Percentiles rank a stretch among this genome's conserved stretches.
Conservation (phyloP, 2,888 invertebrate genomes). For the Argyresthia albistria region DNA sequence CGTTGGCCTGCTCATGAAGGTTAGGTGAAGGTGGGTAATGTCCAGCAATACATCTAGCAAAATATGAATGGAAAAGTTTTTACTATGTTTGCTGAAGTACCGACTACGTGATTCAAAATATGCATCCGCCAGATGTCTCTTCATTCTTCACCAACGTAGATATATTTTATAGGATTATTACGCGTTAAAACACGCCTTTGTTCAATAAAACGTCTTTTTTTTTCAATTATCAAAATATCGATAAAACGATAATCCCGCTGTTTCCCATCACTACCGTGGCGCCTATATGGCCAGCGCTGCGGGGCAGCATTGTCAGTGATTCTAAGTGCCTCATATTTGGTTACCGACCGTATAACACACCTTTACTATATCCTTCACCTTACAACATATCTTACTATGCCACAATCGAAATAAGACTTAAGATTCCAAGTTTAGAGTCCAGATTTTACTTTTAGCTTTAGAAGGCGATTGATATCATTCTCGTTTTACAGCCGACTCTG, state of each 20-base stretch:
- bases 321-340: conserved; percentile 68
- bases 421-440: not conserved
- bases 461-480: conserved; percentile 47
- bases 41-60: no score
- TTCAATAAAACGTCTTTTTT: no score
- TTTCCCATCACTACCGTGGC: conserved; percentile 40
- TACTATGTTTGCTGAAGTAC: no score
- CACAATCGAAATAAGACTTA: conserved; percentile 16
- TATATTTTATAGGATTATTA: no score
- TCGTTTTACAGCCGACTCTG: conserved; percentile 54
- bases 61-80: no score
- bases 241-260: not conserved
- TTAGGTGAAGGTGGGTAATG: no score
- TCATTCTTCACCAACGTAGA: no score
- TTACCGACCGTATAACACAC: conserved; percentile 58
- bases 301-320: conserved; percentile 57
- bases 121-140: no score
- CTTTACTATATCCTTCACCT: conserved; percentile 23
- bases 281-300: conserved; percentile 53
- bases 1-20: no score
- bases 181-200: no score
- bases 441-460: conserved; percentile 13
- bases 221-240: conserved; percentile 5
- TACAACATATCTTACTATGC: not conserved
- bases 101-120: no score